Percentiles rank a stretch among this genome's conserved stretches.
Conservation (phyloP, 1,140 invertebrate species). For the Asobara japonica region DNA sequence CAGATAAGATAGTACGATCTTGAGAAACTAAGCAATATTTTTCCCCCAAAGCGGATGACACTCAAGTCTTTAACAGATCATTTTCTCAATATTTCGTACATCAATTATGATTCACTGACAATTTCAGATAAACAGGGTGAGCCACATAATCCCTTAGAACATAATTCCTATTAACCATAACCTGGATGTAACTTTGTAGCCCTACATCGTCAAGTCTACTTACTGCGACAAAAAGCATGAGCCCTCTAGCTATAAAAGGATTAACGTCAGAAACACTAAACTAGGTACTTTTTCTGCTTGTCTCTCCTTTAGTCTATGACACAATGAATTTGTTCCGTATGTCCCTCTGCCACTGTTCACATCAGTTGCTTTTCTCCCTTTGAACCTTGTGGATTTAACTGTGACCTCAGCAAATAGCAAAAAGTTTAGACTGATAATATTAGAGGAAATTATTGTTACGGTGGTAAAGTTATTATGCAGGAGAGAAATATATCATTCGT, state of each 20-base stretch:
- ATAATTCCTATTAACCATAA: not conserved
- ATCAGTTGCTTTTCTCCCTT: not conserved
- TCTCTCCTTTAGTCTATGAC: not conserved
- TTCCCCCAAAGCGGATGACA: too few species aligned
- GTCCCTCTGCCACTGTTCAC: not conserved
- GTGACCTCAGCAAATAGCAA: not conserved
- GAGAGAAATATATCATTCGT: too few species aligned
- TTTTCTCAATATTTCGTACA: not conserved
- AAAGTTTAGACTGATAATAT: not conserved
- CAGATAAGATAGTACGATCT: too few species aligned
- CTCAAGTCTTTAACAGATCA: too few species aligned
- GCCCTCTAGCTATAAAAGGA: not conserved
- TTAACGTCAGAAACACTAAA: not conserved
- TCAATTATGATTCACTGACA: not conserved
- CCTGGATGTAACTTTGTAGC: not conserved
- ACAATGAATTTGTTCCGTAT: not conserved
- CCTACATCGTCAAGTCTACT: constrained; percentile 5
- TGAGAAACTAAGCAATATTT: too few species aligned
- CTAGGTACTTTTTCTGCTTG: not conserved
- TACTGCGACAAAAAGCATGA: not conserved
- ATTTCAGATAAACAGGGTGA: not conserved
- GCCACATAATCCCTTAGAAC: not conserved
- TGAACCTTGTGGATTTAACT: not conserved
- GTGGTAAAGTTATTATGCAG: too few species aligned
- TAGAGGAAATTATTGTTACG: too few species aligned